Evolutionary conservation across 2,888 invertebrate genomes (phyloP).

Genomic region (Ichneumon xanthorius): DNA sequence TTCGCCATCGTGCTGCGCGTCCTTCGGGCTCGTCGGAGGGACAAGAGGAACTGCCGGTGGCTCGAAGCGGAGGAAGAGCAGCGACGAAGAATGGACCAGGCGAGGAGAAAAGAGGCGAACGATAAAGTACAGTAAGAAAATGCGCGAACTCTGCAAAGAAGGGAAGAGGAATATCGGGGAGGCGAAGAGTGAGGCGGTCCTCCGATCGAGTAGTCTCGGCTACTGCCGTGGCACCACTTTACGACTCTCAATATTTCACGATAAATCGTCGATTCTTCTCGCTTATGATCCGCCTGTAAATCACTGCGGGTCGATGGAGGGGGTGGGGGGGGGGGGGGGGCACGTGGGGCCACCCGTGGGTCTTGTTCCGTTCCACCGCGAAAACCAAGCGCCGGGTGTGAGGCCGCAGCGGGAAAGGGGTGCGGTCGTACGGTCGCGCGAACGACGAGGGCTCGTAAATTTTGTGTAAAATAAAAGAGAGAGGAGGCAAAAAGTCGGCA

Average conservation of each 20-base stretch:
- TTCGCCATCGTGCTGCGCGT: slow-evolving; percentile 29
- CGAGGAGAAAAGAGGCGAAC: slow-evolving; percentile 23
- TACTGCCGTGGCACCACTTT: slow-evolving; percentile 67
- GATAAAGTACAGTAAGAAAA: slow-evolving; percentile 51
- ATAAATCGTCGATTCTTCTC: slow-evolving; percentile 80
- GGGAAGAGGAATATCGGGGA: slow-evolving; percentile 19
- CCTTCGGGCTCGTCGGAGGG: slow-evolving; percentile 33
- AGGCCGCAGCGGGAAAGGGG: slow-evolving; percentile 42
- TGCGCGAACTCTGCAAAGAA: slow-evolving; percentile 42
- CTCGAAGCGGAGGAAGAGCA: not conserved
- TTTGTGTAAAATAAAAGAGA: slow-evolving; percentile 74
- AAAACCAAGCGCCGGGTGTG: slow-evolving; percentile 12
- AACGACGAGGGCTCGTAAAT: slow-evolving; percentile 75
- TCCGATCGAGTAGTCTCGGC: slow-evolving; percentile 58
- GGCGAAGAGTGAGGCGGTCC: not conserved
- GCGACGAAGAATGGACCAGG: not conserved
- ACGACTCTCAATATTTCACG: slow-evolving; percentile 78
- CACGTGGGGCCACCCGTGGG: slow-evolving; percentile 30
- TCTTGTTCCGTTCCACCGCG: slow-evolving; percentile 44
- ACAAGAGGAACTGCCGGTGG: slow-evolving; percentile 24
- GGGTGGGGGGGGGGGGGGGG: slow-evolving; percentile 27
- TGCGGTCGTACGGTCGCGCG: slow-evolving; percentile 68
- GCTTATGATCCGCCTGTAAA: slow-evolving; percentile 80
- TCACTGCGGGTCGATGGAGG: slow-evolving; percentile 67
- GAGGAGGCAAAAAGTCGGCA: slow-evolving; percentile 61